These are phyloP conservation scores for Rhombomys opimus DNA, from an alignment of 2,113 vertebrate genomes.

Conservation along the genomic window DNA sequence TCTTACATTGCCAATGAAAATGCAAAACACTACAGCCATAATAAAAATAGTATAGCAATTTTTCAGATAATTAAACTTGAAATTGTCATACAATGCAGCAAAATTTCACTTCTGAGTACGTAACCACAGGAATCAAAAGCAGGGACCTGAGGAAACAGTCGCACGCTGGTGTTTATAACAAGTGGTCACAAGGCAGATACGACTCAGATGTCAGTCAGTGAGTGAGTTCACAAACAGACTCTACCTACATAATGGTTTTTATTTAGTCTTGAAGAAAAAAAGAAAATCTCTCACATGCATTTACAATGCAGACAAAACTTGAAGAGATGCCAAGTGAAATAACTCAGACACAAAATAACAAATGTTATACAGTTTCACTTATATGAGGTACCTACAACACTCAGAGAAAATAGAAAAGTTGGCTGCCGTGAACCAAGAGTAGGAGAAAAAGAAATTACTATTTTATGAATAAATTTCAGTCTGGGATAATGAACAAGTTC, in stretches of 20 bases:
- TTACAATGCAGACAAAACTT: slow-evolving; percentile 34
- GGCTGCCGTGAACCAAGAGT: not conserved
- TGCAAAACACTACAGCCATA: slow-evolving; percentile 28
- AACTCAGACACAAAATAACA: slow-evolving; percentile 47
- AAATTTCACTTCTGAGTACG: slow-evolving; percentile 10
- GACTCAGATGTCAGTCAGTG: not conserved
- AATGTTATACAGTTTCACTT: slow-evolving; percentile 19
- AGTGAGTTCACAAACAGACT: slow-evolving; percentile 18
- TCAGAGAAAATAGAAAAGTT: not conserved
- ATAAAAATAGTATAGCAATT: not conserved
- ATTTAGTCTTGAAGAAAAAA: slow-evolving; percentile 30
- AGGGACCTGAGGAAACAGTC: not conserved
- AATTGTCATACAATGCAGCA: slow-evolving; percentile 11
- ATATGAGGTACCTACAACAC: not conserved
- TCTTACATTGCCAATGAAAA: not conserved
- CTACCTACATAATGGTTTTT: not conserved
- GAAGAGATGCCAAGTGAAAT: slow-evolving; percentile 41
- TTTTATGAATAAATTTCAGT: slow-evolving; percentile 12
- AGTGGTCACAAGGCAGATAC: not conserved
- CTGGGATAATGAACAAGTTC: slow-evolving; percentile 20
- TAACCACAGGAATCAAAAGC: slow-evolving; percentile 8
- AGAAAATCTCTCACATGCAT: not conserved
- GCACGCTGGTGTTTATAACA: not conserved
- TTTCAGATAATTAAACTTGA: slow-evolving; percentile 21
- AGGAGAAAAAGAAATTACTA: not conserved